phyloP scores from a whole-genome alignment of 2,113 vertebrate species.

The Phylloscopus whistleri region DNA sequence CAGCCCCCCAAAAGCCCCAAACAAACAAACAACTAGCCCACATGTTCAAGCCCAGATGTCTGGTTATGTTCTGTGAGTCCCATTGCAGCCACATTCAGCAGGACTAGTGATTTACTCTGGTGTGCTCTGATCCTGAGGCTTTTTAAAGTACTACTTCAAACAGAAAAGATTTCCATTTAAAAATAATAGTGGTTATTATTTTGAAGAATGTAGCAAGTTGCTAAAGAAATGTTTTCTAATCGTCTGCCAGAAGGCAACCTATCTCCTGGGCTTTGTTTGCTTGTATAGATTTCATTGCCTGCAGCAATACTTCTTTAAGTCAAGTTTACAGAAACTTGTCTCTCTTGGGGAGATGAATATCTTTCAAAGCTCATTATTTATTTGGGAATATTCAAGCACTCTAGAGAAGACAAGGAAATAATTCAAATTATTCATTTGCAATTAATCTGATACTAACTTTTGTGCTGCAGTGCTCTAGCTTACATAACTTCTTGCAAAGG shows the following conservation, averaged over 20 bases:
- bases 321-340: constrained; percentile 51
- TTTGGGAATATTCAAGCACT: constrained; percentile 17
- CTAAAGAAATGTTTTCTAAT: constrained; percentile 35
- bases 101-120: background rate
- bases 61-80: background rate
- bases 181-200: constrained; percentile 35
- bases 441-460: constrained; percentile 7
- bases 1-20: background rate
- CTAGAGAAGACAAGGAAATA: background rate
- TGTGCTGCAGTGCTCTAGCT: background rate
- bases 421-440: constrained; percentile 13
- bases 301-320: constrained; percentile 57
- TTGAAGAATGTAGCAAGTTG: constrained; percentile 23
- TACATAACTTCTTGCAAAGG: constrained; percentile 34
- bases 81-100: background rate
- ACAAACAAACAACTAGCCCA: background rate
- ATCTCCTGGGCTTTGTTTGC: constrained; percentile 56
- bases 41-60: background rate
- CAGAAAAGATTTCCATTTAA: background rate
- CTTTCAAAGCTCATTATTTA: constrained; percentile 54
- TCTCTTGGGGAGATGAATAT: constrained; percentile 34
- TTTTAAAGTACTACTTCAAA: background rate
- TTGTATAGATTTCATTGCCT: constrained; percentile 42
- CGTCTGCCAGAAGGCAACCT: constrained; percentile 33
- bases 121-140: background rate